A percentile compares a stretch with the other conserved stretches of the same genome.
phyloP scores from a whole-genome alignment of 2,113 vertebrate species.

The Xyrauchen texanus region DNA sequence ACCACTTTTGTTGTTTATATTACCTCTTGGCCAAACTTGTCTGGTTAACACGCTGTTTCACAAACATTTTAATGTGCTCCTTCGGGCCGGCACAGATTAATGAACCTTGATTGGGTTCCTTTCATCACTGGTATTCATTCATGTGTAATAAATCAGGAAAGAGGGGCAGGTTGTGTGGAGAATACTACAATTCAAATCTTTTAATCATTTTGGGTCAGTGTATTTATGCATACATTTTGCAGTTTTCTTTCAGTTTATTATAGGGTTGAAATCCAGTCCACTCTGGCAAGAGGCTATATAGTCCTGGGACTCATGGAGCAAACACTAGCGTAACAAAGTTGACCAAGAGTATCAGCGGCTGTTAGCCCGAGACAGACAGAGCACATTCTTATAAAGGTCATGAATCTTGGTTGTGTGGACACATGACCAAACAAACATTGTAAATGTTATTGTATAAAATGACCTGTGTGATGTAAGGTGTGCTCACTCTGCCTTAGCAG shows the following conservation, averaged over 20 bases:
- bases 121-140: not conserved
- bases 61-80: slow-evolving; percentile 62
- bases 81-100: slow-evolving; percentile 45
- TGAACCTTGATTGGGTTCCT: slow-evolving; percentile 43
- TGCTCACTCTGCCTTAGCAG: not conserved
- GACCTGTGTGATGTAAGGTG: slow-evolving; percentile 38
- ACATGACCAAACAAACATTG: slow-evolving; percentile 58
- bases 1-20: slow-evolving; percentile 72
- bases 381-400: slow-evolving; percentile 63
- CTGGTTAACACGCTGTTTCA: slow-evolving; percentile 67
- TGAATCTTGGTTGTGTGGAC: slow-evolving; percentile 54
- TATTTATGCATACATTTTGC: slow-evolving; percentile 2
- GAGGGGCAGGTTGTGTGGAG: not conserved
- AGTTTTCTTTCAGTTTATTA: slow-evolving; percentile 3
- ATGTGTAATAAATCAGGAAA: not conserved
- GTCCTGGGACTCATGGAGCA: slow-evolving; percentile 58
- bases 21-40: slow-evolving; percentile 62
- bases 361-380: slow-evolving; percentile 60
- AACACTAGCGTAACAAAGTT: slow-evolving; percentile 56
- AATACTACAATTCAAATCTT: slow-evolving; percentile 6
- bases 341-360: slow-evolving; percentile 54
- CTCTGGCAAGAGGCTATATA: slow-evolving; percentile 45
- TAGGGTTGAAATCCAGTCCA: slow-evolving; percentile 22
- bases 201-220: slow-evolving; percentile 11
- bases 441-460: slow-evolving; percentile 62